phyloP scores from a whole-genome alignment of 1,140 invertebrate species.

The Pseudomyrmex concolor region DNA sequence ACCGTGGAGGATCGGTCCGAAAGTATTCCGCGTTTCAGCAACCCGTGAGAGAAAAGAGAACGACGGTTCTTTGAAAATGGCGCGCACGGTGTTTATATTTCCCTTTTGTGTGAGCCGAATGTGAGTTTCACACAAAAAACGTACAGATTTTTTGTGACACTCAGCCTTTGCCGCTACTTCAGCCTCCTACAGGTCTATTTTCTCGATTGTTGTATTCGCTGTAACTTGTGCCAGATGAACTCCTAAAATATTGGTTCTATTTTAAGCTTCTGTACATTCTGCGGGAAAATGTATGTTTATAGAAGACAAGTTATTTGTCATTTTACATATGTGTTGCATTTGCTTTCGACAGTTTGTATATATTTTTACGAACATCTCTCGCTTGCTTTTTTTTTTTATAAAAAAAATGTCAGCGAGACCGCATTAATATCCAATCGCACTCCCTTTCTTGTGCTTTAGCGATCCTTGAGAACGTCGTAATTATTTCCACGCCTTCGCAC shows the following conservation, averaged over 20 bases:
- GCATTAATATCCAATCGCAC: conserved; percentile 40
- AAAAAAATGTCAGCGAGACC: conserved; percentile 12
- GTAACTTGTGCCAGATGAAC: background rate
- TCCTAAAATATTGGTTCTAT: too few species aligned
- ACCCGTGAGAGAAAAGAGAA: background rate
- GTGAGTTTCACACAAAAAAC: background rate
- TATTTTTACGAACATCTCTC: background rate
- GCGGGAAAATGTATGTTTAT: too few species aligned
- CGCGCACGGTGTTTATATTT: background rate
- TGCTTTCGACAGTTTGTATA: background rate
- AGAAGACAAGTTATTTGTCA: background rate
- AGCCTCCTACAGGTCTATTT: background rate
- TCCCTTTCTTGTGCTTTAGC: background rate
- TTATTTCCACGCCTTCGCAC: conserved; percentile 44
- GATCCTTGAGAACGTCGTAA: conserved; percentile 17
- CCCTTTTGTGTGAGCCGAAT: background rate
- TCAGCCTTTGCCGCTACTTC: too few species aligned
- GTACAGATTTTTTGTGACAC: background rate
- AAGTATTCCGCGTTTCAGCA: background rate
- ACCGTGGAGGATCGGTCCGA: too few species aligned
- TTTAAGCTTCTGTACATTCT: too few species aligned
- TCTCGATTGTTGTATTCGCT: background rate
- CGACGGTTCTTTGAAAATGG: background rate
- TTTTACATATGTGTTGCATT: background rate
- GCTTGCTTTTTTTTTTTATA: background rate